Evolutionary conservation across 1,140 invertebrate genomes (phyloP), one percentile per base, ranked within the genome.

Genomic region (Ips nitidus): DNA sequence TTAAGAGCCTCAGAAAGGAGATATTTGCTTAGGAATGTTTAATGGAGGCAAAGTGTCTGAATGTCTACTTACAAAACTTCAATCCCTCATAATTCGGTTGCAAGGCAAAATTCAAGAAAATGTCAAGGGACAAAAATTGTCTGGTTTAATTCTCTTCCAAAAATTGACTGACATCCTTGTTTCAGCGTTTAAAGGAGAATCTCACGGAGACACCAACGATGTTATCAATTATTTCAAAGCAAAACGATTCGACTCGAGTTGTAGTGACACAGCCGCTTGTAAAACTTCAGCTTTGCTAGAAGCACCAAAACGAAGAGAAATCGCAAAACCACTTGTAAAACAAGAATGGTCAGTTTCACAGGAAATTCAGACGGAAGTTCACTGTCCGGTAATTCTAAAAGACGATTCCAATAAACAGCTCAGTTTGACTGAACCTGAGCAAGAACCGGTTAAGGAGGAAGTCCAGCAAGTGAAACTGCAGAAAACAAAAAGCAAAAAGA

Each of bases 351-450:
- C 22, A 69, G 3, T 50, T 59, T 64, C 67, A 6, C 69, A 75
- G 59, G 71, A 75, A 73, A 73, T 73, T 39, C 74, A 75, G 52
- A 75, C 71, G 1, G 67, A 71, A 42, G 53, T 62, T 40, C 68
- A 70, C 41, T 63, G 61, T 42, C 52, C 60, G 2, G 43, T 68
- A 52, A 61, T 60, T 66, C 57, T 65, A 56, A 41, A 57, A 45
- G 39, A 62, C 52, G 60, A 67, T 52, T 59, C 2, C n/a, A 53
- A 57, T 45, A 39, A 72, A 43, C 22, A 53, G 22, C 3, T 42
- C 5, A n/a, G 60, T 43, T 47, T 50, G 7, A 7, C 57, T n/a
- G 7, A 4, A 52, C 0, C 47, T 8, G 52, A 53, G 41, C 2
- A 4, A 8, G 59, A 4, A 39, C 38, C 36, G 4, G 40, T 40